Evolutionary conservation across 2,888 invertebrate genomes (phyloP).

Genomic region (Lumbricus terrestris): DNA sequence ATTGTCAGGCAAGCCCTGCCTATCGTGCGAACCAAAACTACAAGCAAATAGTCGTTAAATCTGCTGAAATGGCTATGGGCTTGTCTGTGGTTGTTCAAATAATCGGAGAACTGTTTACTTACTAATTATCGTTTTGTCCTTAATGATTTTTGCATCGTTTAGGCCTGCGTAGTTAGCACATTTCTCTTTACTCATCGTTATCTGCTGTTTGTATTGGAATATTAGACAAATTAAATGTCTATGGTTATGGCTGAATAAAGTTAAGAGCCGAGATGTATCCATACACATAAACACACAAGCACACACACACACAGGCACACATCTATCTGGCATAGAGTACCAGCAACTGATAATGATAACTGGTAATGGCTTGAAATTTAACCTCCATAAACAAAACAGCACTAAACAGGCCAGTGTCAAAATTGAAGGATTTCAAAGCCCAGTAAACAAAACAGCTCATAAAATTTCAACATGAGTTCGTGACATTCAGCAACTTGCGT

Average conservation of each 20-base stretch:
- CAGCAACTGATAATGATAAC: not conserved
- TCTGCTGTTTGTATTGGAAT: too few species aligned
- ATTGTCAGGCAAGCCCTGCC: not conserved
- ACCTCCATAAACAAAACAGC: not conserved
- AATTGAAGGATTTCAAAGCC: not conserved
- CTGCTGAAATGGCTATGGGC: not conserved
- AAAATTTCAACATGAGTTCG: too few species aligned
- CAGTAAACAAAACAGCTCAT: not conserved
- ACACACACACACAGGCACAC: slow-evolving; percentile 13
- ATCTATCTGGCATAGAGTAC: not conserved
- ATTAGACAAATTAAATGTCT: too few species aligned
- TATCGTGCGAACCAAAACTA: not conserved
- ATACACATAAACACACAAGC: slow-evolving; percentile 20
- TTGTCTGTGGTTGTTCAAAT: not conserved
- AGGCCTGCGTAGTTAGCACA: not conserved
- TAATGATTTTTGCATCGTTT: not conserved
- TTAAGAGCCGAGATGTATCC: slow-evolving; percentile 16
- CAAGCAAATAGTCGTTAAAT: not conserved
- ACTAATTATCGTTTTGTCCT: not conserved
- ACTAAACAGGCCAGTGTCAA: not conserved
- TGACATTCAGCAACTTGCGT: not conserved
- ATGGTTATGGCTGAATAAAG: not conserved
- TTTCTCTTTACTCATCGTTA: not conserved
- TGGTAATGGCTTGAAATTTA: not conserved
- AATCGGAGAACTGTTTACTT: not conserved